Percentiles rank a stretch among this genome's conserved stretches.
phyloP scores from a whole-genome alignment of 2,113 vertebrate genomes.

The Brachirus orientalis region DNA sequence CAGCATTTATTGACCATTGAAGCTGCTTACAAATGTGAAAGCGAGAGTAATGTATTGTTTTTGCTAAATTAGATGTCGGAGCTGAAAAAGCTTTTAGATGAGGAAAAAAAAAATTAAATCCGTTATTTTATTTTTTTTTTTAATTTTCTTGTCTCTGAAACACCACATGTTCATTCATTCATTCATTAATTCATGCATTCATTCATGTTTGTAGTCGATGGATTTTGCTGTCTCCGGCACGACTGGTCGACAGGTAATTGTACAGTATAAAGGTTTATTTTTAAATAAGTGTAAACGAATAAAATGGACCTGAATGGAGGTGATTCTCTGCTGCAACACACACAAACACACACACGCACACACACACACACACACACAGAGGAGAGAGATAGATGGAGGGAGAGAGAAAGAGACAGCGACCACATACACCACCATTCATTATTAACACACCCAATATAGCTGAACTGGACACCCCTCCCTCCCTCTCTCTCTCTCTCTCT shows the following conservation, averaged over 20 bases:
- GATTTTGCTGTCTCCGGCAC: too few species aligned
- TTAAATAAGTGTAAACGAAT: background rate
- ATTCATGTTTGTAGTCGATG: too few species aligned
- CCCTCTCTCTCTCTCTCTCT: constrained; percentile 10
- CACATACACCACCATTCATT: constrained; percentile 70
- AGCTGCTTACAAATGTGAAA: too few species aligned
- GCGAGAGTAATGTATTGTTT: too few species aligned
- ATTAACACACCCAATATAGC: constrained; percentile 74
- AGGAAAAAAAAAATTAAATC: too few species aligned
- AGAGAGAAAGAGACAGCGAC: constrained; percentile 39
- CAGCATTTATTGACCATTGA: too few species aligned
- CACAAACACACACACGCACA: constrained; percentile 6
- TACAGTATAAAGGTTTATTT: background rate
- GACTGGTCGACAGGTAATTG: background rate
- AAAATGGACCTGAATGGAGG: background rate
- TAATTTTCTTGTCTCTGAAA: too few species aligned
- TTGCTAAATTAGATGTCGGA: too few species aligned
- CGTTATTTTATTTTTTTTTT: too few species aligned
- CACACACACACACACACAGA: constrained; percentile 1
- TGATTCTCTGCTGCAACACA: constrained; percentile 6
- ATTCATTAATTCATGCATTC: too few species aligned
- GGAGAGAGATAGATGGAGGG: constrained; percentile 34
- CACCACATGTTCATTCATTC: too few species aligned
- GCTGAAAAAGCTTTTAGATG: too few species aligned
- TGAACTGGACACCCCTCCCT: constrained; percentile 47